Conservation (phyloP, 2,888 invertebrate genomes). For the Nasonovia ribisnigri region DNA sequence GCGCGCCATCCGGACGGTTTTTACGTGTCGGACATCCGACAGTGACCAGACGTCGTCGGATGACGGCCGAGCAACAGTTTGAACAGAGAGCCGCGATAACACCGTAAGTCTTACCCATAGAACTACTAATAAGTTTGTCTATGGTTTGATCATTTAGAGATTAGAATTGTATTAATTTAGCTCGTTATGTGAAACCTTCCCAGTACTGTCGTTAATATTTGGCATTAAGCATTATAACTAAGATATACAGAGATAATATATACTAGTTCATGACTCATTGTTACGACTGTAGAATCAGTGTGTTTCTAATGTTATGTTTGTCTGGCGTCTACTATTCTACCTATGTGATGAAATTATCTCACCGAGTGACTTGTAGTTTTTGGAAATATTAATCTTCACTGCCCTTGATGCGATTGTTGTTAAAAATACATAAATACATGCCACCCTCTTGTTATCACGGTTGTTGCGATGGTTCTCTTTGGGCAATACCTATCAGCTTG, state of each 20-base stretch:
- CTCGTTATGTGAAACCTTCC: no score
- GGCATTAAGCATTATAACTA: background rate
- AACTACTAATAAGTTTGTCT: background rate
- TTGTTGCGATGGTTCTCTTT: background rate
- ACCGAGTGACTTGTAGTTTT: background rate
- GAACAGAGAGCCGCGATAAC: constrained; percentile 13
- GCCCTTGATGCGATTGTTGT: background rate
- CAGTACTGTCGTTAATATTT: no score
- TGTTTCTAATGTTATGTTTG: background rate
- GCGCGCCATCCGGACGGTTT: background rate
- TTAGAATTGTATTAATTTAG: no score
- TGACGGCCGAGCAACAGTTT: constrained; percentile 28
- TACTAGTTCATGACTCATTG: no score
- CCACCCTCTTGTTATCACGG: background rate
- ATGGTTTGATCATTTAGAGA: background rate
- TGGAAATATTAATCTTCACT: background rate
- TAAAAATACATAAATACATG: background rate
- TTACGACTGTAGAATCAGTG: background rate
- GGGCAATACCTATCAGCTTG: background rate
- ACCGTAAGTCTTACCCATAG: background rate
- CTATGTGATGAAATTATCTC: background rate
- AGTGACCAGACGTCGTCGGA: background rate
- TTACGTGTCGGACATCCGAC: background rate
- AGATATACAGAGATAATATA: no score
- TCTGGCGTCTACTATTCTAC: background rate